Conservation (phyloP, 2,113 vertebrate species). For the Neopipo cinnamomea region DNA sequence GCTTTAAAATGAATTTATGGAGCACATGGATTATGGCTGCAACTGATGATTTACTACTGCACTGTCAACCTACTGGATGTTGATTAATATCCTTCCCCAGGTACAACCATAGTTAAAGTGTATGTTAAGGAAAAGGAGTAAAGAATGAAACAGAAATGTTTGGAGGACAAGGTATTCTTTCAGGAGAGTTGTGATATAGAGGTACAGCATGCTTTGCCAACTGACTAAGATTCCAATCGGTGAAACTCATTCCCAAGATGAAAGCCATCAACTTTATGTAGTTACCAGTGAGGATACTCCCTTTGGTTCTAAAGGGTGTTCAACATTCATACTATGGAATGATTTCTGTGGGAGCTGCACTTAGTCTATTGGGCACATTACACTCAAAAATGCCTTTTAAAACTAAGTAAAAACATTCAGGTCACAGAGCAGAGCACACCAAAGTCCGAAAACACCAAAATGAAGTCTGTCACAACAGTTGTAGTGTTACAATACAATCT, state of each 20-base stretch:
- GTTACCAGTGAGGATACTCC: background rate
- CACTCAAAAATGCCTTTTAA: background rate
- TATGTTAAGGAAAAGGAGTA: background rate
- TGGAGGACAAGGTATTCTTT: background rate
- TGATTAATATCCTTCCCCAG: constrained; percentile 28
- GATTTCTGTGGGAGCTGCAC: background rate
- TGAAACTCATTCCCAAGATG: background rate
- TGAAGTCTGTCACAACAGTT: constrained; percentile 57
- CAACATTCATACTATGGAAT: background rate
- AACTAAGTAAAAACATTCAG: constrained; percentile 31
- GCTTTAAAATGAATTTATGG: constrained; percentile 60
- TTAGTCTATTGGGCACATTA: background rate
- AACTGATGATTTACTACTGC: constrained; percentile 47
- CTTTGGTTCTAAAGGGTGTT: background rate
- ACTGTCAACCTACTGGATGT: background rate
- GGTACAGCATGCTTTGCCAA: background rate
- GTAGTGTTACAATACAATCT: constrained; percentile 58
- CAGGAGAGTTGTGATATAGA: background rate
- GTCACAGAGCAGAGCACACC: constrained; percentile 15
- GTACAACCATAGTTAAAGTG: background rate
- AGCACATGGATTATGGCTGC: constrained; percentile 18
- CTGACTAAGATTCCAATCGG: background rate
- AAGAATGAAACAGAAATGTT: background rate
- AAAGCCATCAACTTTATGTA: background rate
- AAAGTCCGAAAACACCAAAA: constrained; percentile 39